Evolutionary conservation across 1,140 invertebrate genomes (phyloP).

Genomic region (Polypedilum pembai): DNA sequence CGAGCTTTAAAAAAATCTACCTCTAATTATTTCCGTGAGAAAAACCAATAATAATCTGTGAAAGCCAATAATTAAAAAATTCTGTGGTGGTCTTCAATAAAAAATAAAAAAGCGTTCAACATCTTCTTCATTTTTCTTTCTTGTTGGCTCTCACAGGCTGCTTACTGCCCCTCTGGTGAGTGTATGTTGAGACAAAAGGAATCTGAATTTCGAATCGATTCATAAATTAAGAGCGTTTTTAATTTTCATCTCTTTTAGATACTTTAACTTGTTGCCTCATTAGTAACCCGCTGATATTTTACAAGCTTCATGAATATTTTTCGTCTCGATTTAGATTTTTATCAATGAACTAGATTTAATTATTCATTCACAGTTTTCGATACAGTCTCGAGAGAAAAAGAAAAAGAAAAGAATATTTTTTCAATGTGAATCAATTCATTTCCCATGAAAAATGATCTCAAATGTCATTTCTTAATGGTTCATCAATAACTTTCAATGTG

Average conservation of each 20-base stretch:
- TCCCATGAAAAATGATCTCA: background rate
- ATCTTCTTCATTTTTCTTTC: no score
- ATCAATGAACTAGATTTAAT: constrained; percentile 28
- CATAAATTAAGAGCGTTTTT: no score
- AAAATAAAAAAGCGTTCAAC: no score
- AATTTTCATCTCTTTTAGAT: no score
- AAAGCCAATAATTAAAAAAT: constrained; percentile 5
- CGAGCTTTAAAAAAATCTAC: background rate
- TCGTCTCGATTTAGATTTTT: background rate
- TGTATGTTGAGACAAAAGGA: no score
- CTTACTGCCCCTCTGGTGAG: no score
- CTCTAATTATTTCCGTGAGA: constrained; percentile 6
- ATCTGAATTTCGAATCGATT: no score
- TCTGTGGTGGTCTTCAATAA: background rate
- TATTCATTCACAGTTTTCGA: constrained; percentile 15
- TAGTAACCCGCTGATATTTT: constrained; percentile 26
- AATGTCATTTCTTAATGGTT: background rate
- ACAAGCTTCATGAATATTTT: constrained; percentile 18
- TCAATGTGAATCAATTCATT: background rate
- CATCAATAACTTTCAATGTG: constrained; percentile 27
- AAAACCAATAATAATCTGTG: background rate
- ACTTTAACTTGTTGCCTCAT: background rate
- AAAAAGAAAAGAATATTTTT: background rate
- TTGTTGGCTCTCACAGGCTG: no score
- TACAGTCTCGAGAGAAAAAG: background rate